Evolutionary conservation across 2,888 invertebrate genomes (phyloP).

Genomic region (Syrphus vitripennis): DNA sequence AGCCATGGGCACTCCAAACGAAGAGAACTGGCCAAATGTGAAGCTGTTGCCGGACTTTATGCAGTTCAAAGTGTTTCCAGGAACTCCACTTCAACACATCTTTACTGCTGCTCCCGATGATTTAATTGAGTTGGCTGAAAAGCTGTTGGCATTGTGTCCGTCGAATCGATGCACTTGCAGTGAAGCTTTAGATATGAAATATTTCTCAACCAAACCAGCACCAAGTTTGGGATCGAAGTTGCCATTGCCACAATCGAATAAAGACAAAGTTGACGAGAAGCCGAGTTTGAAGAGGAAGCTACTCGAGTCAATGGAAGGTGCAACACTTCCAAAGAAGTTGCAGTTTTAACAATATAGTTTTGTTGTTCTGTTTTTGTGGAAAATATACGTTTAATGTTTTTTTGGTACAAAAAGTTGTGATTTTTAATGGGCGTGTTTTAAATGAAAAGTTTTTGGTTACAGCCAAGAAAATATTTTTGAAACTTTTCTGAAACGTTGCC

Average conservation of each 20-base stretch:
- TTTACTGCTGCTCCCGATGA: conserved; percentile 98
- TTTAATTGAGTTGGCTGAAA: conserved; percentile 90
- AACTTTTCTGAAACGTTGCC: too few relatives aligned
- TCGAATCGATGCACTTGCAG: conserved; percentile 90
- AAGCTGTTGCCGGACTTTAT: conserved; percentile 93
- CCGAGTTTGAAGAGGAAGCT: conserved; percentile 87
- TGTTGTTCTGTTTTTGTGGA: conserved; percentile 17
- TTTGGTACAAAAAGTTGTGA: background rate
- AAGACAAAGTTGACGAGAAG: conserved; percentile 80
- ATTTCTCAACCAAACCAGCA: conserved; percentile 94
- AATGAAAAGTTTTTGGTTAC: too few relatives aligned
- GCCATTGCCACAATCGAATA: conserved; percentile 82
- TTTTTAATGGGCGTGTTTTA: background rate
- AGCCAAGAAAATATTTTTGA: too few relatives aligned
- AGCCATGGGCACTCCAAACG: conserved; percentile 96
- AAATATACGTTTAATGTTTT: conserved; percentile 24
- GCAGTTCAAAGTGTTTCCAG: conserved; percentile 92
- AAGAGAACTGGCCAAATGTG: conserved; percentile 95
- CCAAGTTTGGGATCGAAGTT: conserved; percentile 92
- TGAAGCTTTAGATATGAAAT: conserved; percentile 93
- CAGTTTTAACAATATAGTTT: conserved; percentile 81
- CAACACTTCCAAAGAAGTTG: conserved; percentile 83
- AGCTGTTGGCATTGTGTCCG: conserved; percentile 91
- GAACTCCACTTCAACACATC: conserved; percentile 93
- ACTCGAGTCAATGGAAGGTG: conserved; percentile 84